These are phyloP conservation scores for Pocillopora damicornis DNA, from an alignment of 64 coral and sea anemone species.

Conservation along the genomic window DNA sequence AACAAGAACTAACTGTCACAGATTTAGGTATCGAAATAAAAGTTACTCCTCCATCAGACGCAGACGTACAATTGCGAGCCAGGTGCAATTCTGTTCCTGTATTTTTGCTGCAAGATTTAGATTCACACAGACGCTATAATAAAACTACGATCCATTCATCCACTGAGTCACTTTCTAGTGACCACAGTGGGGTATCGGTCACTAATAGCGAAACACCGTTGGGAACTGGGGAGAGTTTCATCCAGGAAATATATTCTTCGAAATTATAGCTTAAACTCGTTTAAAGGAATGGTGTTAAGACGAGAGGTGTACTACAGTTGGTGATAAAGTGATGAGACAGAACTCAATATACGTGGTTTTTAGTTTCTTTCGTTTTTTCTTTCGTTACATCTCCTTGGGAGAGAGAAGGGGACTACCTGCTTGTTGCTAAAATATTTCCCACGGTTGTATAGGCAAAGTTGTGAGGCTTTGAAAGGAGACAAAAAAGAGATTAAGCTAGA, in stretches of 20 bases:
- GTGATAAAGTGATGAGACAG: too few relatives aligned
- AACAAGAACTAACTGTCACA: not conserved
- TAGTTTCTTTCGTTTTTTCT: too few relatives aligned
- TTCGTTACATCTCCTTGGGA: too few relatives aligned
- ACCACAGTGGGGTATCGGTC: not conserved
- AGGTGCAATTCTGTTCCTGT: conserved; percentile 24
- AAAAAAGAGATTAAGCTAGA: too few relatives aligned
- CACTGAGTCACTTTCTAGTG: not conserved
- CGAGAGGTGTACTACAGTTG: too few relatives aligned
- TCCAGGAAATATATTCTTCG: conserved; percentile 16
- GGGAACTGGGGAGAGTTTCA: not conserved
- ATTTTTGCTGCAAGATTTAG: not conserved
- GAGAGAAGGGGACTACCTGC: too few relatives aligned
- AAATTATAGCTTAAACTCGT: not conserved
- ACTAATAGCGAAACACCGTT: not conserved
- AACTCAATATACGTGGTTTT: too few relatives aligned
- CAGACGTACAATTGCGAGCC: not conserved
- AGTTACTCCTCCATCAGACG: not conserved
- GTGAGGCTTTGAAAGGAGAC: too few relatives aligned
- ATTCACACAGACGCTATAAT: not conserved
- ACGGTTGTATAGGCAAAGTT: too few relatives aligned
- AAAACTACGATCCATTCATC: not conserved
- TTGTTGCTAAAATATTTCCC: too few relatives aligned
- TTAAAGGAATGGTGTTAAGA: too few relatives aligned
- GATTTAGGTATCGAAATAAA: conserved; percentile 1